Conservation (phyloP, 2,113 vertebrate genomes). For the Takifugu flavidus region DNA sequence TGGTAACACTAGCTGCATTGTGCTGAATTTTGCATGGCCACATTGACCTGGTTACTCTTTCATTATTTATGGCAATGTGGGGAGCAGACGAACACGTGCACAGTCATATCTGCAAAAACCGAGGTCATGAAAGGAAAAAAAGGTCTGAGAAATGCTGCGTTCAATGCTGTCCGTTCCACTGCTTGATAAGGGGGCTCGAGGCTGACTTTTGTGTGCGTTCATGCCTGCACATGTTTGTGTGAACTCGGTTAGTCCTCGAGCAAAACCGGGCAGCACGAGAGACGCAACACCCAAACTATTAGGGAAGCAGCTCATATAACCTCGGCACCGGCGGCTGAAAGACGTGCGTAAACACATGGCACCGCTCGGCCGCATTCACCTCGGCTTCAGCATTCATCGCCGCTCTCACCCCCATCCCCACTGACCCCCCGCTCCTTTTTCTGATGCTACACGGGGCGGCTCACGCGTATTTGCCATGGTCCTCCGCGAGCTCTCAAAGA, state of each 20-base stretch:
- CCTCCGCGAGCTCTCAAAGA: conserved; percentile 47
- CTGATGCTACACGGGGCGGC: conserved; percentile 48
- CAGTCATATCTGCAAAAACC: conserved; percentile 7
- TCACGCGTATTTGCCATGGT: conserved; percentile 68
- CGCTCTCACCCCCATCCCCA: background rate
- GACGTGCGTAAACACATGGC: conserved; percentile 67
- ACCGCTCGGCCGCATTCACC: conserved; percentile 46
- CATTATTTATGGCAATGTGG: conserved; percentile 70
- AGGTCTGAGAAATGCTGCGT: conserved; percentile 22
- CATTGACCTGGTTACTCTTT: conserved; percentile 67
- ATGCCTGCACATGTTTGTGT: conserved; percentile 30
- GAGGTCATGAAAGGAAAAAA: conserved; percentile 27
- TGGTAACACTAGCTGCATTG: conserved; percentile 67
- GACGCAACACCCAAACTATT: conserved; percentile 64
- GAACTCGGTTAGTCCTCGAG: conserved; percentile 52
- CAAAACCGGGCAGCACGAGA: conserved; percentile 39
- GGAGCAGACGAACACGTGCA: conserved; percentile 40
- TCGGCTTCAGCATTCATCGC: conserved; percentile 48
- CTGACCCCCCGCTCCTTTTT: conserved; percentile 33
- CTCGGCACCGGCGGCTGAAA: conserved; percentile 57
- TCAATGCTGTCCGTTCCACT: conserved; percentile 16
- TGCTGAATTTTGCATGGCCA: conserved; percentile 76
- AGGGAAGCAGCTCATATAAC: conserved; percentile 61
- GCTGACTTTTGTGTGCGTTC: conserved; percentile 35
- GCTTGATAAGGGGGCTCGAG: conserved; percentile 47